Evolutionary conservation across 1,140 invertebrate genomes (phyloP), one percentile per base, ranked within the genome.

Genomic region (Lamellibrachia luymesi): DNA sequence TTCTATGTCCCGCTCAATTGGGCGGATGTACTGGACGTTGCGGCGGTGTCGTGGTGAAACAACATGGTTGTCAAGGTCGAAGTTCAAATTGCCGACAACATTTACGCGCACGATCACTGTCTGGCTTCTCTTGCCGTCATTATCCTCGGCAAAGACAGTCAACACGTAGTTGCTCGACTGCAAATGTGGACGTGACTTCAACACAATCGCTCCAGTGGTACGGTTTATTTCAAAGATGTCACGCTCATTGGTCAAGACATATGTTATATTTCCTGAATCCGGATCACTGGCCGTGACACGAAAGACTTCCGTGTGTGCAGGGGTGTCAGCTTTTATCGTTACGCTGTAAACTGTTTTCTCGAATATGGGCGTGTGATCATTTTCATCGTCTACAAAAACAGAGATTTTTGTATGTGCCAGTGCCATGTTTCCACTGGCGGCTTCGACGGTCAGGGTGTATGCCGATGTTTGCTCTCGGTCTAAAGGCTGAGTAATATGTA

Each of bases 331-430:
- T 50, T 50, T 51, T 10, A 93, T 90, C 92, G 90, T 91, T 17
- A 51, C 2, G 51, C 91, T 90, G 89, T 93, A 93, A 27, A 56
- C 56, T 10, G 92, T 90, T 50, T 91, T 90, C 50, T 93, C 92
- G 52, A 93, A 93, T 6, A 93, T 51, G 49, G 93, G 93, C 25
- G 92, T 90, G 50, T 93, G 92, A 51, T 93, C 93, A 50, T 93
- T 93, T 89, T 90, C 90, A 64, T 93, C 93, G 7, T 90, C 5
- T 50, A 92, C 92, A 64, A 50, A 22, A 51, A 92, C 52, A 17
- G 17, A 52, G 52, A 92, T 92, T 52, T 92, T 92, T 38, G 92
- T 5, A n/a, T 22, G 25, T 10, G 51, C 52, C 27, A 7, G 92
- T 2, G 17, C 17, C 27, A 52, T 64, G 92, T 92, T 38, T 51